Conservation (phyloP, 2,888 invertebrate species). For the Tipula confusa region DNA sequence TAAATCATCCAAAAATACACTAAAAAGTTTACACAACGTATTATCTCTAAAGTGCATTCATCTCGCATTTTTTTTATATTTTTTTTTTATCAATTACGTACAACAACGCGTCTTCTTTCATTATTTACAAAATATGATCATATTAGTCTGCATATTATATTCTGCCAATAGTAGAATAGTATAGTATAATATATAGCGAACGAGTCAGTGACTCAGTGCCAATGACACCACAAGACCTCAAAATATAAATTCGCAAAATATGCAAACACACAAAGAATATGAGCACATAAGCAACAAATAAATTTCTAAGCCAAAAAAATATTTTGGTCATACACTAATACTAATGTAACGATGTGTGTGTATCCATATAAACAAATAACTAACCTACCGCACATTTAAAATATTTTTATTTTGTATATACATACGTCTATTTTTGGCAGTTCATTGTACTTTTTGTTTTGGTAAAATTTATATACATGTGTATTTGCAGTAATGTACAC, state of each 20-base stretch:
- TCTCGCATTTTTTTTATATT: not conserved
- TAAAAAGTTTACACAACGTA: not conserved
- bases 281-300: not conserved
- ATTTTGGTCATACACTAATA: not conserved
- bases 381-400: not conserved
- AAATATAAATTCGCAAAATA: not conserved
- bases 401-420: not conserved
- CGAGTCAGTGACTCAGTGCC: not conserved
- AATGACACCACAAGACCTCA: not conserved
- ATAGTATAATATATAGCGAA: not conserved
- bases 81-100: conserved; percentile 6
- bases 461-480: conserved; percentile 6
- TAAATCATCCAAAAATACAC: conserved; percentile 6
- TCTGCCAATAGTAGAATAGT: not conserved
- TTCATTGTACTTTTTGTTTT: conserved; percentile 6
- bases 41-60: not conserved
- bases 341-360: not conserved
- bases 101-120: conserved; percentile 6
- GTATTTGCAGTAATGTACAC: not conserved
- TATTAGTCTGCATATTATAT: conserved; percentile 1
- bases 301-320: not conserved
- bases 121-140: conserved; percentile 6
- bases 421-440: not conserved
- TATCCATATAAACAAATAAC: not conserved
- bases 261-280: conserved; percentile 6